phyloP scores from a whole-genome alignment of 2,113 vertebrate species.

The Cranoglanis bouderius region DNA sequence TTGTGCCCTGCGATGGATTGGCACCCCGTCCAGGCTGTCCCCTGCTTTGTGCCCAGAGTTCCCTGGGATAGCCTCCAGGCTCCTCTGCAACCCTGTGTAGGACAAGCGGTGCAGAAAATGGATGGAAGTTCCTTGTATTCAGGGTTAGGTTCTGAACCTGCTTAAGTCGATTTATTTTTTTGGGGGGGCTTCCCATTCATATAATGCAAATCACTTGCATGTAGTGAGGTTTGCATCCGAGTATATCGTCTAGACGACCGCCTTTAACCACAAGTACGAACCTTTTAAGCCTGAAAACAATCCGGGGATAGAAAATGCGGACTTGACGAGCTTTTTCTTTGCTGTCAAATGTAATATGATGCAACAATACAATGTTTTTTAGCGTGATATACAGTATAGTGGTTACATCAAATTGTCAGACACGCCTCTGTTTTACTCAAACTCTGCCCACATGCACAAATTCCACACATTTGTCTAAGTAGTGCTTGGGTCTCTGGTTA shows the following conservation, averaged over 20 bases:
- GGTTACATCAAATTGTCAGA: neutral
- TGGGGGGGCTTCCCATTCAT: neutral
- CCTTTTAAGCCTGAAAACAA: neutral
- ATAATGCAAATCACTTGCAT: neutral
- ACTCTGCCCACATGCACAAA: neutral
- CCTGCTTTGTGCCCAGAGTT: too few species aligned
- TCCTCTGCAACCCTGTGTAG: too few species aligned
- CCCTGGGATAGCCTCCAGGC: too few species aligned
- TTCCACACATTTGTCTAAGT: neutral
- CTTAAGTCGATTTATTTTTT: neutral
- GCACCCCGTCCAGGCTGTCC: too few species aligned
- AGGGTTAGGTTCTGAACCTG: neutral
- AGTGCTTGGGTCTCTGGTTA: too few species aligned
- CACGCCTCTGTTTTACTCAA: neutral
- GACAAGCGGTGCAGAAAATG: too few species aligned
- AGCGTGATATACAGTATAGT: neutral
- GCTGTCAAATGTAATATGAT: neutral
- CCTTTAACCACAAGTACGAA: too few species aligned
- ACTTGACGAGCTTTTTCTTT: too few species aligned
- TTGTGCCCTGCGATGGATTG: too few species aligned
- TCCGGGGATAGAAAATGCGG: neutral
- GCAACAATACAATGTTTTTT: neutral
- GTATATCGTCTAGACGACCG: neutral
- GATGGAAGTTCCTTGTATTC: neutral
- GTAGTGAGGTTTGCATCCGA: neutral